A percentile compares a stretch with the other conserved stretches of the same genome.
Evolutionary conservation across 2,113 vertebrate genomes (phyloP).

Genomic region (Anthoscopus minutus): DNA sequence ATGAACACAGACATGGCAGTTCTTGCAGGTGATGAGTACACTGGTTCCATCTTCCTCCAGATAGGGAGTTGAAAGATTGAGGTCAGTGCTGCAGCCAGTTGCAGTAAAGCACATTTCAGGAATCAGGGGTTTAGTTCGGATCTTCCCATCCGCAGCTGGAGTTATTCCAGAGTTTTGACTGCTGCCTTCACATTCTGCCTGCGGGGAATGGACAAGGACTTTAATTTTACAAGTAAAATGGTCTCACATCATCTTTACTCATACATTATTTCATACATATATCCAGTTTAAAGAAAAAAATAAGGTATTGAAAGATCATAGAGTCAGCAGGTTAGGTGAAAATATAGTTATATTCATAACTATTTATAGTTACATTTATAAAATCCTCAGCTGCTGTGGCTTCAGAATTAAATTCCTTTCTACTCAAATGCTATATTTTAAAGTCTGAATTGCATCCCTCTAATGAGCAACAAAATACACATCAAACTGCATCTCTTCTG

Average conservation of each 20-base stretch:
- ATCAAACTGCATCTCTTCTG: background rate
- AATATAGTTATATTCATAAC: background rate
- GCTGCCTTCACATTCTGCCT: slow-evolving; percentile 78
- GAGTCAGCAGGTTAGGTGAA: background rate
- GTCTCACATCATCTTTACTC: background rate
- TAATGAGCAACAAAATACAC: background rate
- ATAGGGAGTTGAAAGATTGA: slow-evolving; percentile 86
- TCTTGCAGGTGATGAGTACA: slow-evolving; percentile 84
- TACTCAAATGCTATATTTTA: background rate
- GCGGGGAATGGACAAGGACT: background rate
- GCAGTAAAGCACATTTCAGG: slow-evolving; percentile 97
- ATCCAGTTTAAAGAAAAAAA: background rate
- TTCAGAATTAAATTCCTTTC: background rate
- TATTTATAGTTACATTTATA: background rate
- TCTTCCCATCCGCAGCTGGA: slow-evolving; percentile 55
- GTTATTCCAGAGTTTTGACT: slow-evolving; percentile 52
- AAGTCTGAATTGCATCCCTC: background rate
- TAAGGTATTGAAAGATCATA: background rate
- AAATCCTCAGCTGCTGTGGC: background rate
- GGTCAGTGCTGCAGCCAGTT: slow-evolving; percentile 80
- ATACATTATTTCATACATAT: background rate
- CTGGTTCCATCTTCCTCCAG: slow-evolving; percentile 90
- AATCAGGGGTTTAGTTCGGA: slow-evolving; percentile 89
- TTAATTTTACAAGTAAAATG: background rate
- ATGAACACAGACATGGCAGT: slow-evolving; percentile 90